These are phyloP conservation scores for Lota lota DNA, from an alignment of 2,113 vertebrate species.

Conservation along the genomic window DNA sequence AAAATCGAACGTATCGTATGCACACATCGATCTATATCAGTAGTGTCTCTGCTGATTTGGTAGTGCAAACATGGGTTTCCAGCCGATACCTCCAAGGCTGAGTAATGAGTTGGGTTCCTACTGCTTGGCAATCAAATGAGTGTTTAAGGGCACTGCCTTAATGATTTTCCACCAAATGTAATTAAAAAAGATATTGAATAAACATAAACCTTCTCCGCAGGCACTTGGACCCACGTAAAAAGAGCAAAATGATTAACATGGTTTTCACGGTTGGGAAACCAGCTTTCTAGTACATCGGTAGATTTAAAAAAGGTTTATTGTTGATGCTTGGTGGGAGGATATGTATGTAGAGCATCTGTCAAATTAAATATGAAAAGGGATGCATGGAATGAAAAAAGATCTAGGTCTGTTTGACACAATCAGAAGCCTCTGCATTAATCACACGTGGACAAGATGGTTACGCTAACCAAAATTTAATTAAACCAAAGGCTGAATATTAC, in stretches of 20 bases:
- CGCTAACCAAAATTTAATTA: neutral
- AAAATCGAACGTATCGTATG: neutral
- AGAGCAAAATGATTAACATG: conserved; percentile 30
- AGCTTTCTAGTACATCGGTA: neutral
- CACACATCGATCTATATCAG: conserved; percentile 6
- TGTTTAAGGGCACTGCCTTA: conserved; percentile 25
- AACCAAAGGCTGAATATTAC: neutral
- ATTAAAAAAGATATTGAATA: conserved; percentile 50
- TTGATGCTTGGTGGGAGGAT: conserved; percentile 5
- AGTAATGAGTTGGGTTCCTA: neutral
- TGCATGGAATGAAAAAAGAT: neutral
- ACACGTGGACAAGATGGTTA: neutral
- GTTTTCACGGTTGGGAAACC: conserved; percentile 21
- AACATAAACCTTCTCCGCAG: conserved; percentile 31
- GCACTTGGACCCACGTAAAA: conserved; percentile 7
- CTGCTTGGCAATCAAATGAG: conserved; percentile 13
- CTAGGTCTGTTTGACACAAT: neutral
- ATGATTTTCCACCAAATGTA: conserved; percentile 41
- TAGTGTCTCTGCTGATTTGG: conserved; percentile 7
- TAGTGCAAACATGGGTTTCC: neutral
- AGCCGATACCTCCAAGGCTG: conserved; percentile 13
- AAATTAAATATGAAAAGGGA: conserved; percentile 17
- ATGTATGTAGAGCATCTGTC: neutral
- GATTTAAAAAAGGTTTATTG: conserved; percentile 7
- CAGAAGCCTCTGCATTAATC: neutral